Conservation (phyloP, 37 sponge, comb jelly and placozoan genomes). For the Corticium candelabrum region DNA sequence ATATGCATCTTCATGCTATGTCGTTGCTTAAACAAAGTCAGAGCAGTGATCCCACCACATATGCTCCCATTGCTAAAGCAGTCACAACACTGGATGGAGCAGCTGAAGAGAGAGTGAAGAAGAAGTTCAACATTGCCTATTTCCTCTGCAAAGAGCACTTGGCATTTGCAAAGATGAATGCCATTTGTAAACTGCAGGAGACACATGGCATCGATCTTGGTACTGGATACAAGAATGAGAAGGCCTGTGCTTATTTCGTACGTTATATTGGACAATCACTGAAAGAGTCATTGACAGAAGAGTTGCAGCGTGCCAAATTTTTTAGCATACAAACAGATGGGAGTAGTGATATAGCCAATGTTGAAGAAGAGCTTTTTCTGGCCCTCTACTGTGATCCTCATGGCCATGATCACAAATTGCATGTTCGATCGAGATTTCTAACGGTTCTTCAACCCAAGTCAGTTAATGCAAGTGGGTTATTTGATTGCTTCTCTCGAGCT, state of each 20-base stretch:
- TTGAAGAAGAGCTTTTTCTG: constrained; percentile 8
- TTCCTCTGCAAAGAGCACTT: not conserved
- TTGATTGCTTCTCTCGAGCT: not conserved
- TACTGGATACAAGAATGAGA: not conserved
- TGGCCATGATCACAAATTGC: not conserved
- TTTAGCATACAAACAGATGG: not conserved
- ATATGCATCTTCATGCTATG: no score
- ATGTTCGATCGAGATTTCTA: not conserved
- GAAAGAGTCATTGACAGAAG: not conserved
- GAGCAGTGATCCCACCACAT: no score
- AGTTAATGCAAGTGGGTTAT: not conserved
- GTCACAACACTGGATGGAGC: no score
- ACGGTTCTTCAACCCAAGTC: not conserved
- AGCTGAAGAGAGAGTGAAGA: no score
- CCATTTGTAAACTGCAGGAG: not conserved
- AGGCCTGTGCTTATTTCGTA: not conserved
- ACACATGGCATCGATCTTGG: not conserved
- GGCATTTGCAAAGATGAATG: not conserved
- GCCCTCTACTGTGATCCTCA: not conserved
- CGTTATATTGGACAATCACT: not conserved
- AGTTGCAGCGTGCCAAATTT: not conserved
- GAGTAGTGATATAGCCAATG: not conserved
- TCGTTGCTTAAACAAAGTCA: no score
- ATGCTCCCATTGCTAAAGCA: no score
- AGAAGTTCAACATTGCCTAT: not conserved